phyloP scores from a whole-genome alignment of 2,797 vertebrate genomes.

The Cryptoprocta ferox region DNA sequence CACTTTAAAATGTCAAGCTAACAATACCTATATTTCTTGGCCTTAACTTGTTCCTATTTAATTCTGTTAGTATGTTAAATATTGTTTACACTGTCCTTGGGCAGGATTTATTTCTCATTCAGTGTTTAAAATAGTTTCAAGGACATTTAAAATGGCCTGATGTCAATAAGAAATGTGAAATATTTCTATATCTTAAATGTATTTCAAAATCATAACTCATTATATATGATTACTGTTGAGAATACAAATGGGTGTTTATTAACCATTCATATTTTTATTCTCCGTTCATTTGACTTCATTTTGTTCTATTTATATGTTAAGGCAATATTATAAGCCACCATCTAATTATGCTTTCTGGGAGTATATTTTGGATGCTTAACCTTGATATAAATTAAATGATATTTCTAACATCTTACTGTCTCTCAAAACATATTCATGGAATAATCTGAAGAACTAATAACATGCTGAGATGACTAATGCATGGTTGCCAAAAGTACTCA shows the following conservation, averaged over 20 bases:
- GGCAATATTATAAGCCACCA: constrained; percentile 2
- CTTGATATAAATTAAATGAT: constrained; percentile 47
- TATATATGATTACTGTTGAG: background rate
- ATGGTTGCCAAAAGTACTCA: constrained; percentile 29
- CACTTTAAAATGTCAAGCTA: background rate
- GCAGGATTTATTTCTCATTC: background rate
- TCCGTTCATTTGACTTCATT: constrained; percentile 43
- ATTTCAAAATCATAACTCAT: background rate
- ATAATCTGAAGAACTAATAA: constrained; percentile 58
- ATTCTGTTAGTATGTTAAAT: background rate
- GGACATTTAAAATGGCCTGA: background rate
- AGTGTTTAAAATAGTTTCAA: background rate
- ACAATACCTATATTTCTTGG: background rate
- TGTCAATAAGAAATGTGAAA: constrained; percentile 13
- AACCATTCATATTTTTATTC: background rate
- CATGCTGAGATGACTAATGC: constrained; percentile 37
- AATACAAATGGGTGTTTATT: constrained; percentile 31
- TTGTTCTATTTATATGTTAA: constrained; percentile 51
- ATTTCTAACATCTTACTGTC: background rate
- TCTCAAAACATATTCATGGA: constrained; percentile 48
- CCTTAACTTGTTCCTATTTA: background rate
- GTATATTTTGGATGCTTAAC: constrained; percentile 18
- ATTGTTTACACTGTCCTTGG: background rate
- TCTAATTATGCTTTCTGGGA: constrained; percentile 49
- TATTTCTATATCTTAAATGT: background rate